phyloP scores from a whole-genome alignment of 2,113 vertebrate species.

The Jaculus jaculus region DNA sequence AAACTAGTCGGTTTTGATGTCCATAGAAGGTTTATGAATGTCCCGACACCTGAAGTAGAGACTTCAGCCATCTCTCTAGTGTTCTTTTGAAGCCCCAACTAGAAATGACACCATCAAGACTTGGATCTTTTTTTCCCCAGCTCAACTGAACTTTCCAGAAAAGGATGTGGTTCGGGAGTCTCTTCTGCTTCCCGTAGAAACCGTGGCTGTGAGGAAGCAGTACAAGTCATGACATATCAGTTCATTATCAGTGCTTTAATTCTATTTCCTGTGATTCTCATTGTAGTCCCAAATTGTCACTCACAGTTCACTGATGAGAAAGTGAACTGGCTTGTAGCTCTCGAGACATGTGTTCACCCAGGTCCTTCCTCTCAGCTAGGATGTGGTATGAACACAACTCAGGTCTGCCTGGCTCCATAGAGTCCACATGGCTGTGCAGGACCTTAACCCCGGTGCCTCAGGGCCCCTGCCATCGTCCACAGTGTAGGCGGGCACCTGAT shows the following conservation, averaged over 20 bases:
- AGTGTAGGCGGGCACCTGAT: fast-evolving
- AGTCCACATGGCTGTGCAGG: neutral
- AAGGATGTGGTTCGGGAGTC: neutral
- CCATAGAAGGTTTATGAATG: neutral
- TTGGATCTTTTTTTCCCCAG: neutral
- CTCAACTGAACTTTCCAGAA: neutral
- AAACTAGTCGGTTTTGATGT: neutral
- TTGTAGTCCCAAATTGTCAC: fast-evolving
- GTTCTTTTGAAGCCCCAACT: neutral
- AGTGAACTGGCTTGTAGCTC: neutral
- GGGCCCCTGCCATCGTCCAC: neutral
- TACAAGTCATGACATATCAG: neutral
- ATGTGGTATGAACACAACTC: fast-evolving
- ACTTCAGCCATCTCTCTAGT: neutral
- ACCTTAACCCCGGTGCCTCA: fast-evolving
- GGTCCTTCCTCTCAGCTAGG: no score
- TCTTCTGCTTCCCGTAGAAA: no score
- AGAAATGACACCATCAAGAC: neutral
- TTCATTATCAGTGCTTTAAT: neutral
- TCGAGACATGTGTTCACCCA: neutral
- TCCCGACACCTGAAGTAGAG: neutral
- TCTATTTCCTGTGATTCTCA: neutral
- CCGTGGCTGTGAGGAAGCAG: neutral
- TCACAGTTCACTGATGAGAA: neutral
- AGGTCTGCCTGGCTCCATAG: neutral